Base-by-base conservation (phyloP, 1,140 invertebrate species). In the Orchesella cincta region DNA sequence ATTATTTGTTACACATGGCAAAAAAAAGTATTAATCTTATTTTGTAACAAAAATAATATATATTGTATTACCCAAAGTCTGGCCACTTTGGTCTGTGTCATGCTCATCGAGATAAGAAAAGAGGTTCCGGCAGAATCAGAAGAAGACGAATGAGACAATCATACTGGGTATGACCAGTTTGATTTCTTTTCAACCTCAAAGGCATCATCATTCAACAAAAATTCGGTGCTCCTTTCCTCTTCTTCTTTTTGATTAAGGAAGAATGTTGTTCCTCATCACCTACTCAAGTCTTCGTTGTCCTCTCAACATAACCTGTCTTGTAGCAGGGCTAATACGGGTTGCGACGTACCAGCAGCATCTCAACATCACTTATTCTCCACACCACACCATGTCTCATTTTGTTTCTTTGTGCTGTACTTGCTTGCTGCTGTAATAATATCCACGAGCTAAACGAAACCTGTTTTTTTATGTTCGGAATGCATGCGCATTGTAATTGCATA, bases 201-300 rank as follows among this genome's bases (percentile, higher is more conserved):
- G n/a, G n/a, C n/a, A n/a, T n/a, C n/a, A n/a, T n/a, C n/a, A n/a
- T n/a, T n/a, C n/a, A n/a, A n/a, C n/a, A n/a, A n/a, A n/a, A n/a
- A n/a, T n/a, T n/a, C n/a, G 39, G 23, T 57, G 52, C 14, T n/a
- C 52, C 23, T 57, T 57, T 26, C 12, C 23, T 26, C 23, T 57
- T 57, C 23, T 5, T 57, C 14, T 57, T 33, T 33, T 29, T 33
- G 62, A 67, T 67, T 67, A 67, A 33, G 28, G 14, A 67, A 67
- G 62, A 67, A 67, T 67, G 62, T 67, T 29, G 62, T 67, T 67
- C n/a, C 62, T 67, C 33, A 67, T 29, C 62, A 67, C 28, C 31
- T 31, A 14, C 62, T n/a, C 31, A 3, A 57, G 52, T 18, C 8
- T 46, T 46, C 8, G 8, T 20, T 46, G 39, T 20, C 52, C 52